A percentile compares a stretch with the other conserved stretches of the same genome.
Evolutionary conservation across 2,113 vertebrate genomes (phyloP).

Genomic region (Tenebrosternarchus preto): DNA sequence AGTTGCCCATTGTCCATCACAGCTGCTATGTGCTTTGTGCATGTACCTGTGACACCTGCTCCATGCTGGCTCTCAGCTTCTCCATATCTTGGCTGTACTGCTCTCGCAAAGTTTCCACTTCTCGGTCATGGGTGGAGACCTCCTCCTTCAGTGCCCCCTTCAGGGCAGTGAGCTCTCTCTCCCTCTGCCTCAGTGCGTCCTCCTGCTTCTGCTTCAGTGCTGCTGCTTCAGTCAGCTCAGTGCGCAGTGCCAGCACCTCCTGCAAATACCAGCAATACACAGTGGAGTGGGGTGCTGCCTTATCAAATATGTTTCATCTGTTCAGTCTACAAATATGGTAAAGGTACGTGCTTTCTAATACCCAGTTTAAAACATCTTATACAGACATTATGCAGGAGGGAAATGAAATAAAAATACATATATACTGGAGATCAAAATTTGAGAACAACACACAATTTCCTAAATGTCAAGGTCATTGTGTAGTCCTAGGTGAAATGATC

Average conservation of each 20-base stretch:
- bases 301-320: no score
- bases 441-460: no score
- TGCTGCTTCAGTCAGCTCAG: constrained; percentile 75
- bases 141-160: constrained; percentile 81
- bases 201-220: constrained; percentile 78
- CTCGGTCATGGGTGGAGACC: constrained; percentile 76
- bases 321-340: no score
- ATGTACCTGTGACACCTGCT: constrained; percentile 83
- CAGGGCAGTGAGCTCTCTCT: constrained; percentile 78
- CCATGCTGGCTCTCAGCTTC: constrained; percentile 84
- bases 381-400: no score
- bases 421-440: no score
- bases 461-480: no score
- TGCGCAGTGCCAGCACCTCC: constrained; percentile 75
- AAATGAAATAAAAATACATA: no score
- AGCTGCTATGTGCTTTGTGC: background rate
- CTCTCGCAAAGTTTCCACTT: constrained; percentile 77
- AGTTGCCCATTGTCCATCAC: no score
- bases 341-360: no score
- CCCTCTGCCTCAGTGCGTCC: constrained; percentile 78
- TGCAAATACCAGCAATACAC: constrained; percentile 54
- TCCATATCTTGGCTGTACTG: constrained; percentile 87
- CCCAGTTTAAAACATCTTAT: no score
- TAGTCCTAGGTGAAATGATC: no score
- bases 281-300: no score